phyloP scores from a whole-genome alignment of 2,113 vertebrate genomes.

The Lycaon pictus region DNA sequence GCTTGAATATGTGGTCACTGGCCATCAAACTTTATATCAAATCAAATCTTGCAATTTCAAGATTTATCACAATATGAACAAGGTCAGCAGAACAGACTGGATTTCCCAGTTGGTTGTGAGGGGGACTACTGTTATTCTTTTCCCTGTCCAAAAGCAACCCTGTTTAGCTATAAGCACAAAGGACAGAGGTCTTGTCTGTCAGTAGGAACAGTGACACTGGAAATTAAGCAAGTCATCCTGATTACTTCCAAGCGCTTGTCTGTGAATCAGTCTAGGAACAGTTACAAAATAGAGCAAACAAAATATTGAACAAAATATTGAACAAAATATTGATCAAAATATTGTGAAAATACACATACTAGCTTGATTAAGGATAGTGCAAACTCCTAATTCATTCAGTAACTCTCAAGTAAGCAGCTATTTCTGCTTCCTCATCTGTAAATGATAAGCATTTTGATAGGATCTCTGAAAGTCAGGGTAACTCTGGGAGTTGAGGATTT shows the following conservation, averaged over 20 bases:
- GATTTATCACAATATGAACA: conserved; percentile 7
- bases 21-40: background rate
- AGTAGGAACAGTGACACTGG: background rate
- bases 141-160: background rate
- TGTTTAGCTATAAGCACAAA: background rate
- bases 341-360: background rate
- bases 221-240: background rate
- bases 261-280: background rate
- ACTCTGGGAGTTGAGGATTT: background rate
- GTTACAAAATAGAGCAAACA: background rate
- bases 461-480: background rate
- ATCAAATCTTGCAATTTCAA: background rate
- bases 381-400: background rate
- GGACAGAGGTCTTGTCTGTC: background rate
- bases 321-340: background rate
- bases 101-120: background rate
- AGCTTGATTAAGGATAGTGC: background rate
- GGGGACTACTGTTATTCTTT: background rate
- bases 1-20: background rate
- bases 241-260: background rate
- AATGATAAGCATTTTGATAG: conserved; percentile 20
- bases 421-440: background rate
- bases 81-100: background rate
- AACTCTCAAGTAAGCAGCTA: background rate
- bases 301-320: background rate